These are phyloP conservation scores for Agapornis canus DNA, from an alignment of 2,797 vertebrate genomes.

Conservation along the genomic window DNA sequence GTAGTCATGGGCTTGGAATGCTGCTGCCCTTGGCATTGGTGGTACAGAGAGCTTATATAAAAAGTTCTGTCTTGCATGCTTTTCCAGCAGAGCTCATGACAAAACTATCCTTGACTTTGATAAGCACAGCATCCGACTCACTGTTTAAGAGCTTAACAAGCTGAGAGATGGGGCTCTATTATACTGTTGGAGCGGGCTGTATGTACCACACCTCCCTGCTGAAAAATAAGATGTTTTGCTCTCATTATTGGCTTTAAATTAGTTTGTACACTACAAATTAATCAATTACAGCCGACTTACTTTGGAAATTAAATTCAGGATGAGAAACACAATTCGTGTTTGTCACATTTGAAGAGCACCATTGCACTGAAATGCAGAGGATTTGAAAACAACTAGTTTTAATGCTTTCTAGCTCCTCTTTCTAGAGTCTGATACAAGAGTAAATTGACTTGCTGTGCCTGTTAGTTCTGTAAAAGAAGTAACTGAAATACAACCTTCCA, in stretches of 20 bases:
- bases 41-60: neutral
- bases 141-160: neutral
- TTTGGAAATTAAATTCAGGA: conserved; percentile 24
- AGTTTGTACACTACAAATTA: conserved; percentile 30
- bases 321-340: conserved; percentile 23
- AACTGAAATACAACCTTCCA: neutral
- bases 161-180: neutral
- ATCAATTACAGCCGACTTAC: neutral
- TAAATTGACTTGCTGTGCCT: neutral
- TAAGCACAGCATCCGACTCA: neutral
- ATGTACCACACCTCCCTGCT: neutral
- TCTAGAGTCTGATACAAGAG: neutral
- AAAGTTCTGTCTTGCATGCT: neutral
- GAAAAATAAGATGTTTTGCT: neutral
- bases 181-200: neutral
- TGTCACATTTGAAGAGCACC: conserved; percentile 45
- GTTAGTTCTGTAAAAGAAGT: conserved; percentile 2
- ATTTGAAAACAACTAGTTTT: conserved; percentile 9
- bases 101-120: neutral
- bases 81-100: neutral
- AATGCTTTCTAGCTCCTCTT: conserved; percentile 17
- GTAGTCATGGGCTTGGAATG: neutral
- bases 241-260: neutral
- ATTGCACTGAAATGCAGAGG: neutral
- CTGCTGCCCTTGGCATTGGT: neutral